phyloP scores from a whole-genome alignment of 53 echinoderm and acorn worm genomes.

The Crossaster papposus region DNA sequence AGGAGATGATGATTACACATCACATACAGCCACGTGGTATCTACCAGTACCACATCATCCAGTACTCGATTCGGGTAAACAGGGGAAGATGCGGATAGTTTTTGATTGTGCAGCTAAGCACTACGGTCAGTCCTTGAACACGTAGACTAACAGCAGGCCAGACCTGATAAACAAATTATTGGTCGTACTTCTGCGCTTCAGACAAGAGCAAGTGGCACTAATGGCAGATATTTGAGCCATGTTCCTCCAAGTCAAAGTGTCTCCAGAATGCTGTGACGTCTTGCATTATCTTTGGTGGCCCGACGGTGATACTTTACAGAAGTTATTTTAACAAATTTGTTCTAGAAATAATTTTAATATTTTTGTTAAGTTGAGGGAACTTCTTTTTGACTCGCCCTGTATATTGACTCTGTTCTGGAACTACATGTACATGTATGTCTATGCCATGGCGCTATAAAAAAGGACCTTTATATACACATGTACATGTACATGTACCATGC shows the following conservation, averaged over 20 bases:
- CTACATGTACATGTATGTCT: too few species aligned
- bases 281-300: too few species aligned
- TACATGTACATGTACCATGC: too few species aligned
- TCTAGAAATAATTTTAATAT: too few species aligned
- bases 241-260: background rate
- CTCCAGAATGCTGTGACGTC: too few species aligned
- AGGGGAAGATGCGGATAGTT: conserved; percentile 35
- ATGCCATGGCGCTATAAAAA: too few species aligned
- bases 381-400: too few species aligned
- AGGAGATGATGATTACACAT: background rate
- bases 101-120: conserved; percentile 42
- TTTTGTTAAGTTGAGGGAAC: too few species aligned
- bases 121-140: conserved; percentile 17
- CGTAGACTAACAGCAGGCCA: background rate
- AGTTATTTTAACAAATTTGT: too few species aligned
- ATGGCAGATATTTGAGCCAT: conserved; percentile 3
- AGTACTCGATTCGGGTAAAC: conserved; percentile 21
- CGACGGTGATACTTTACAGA: too few species aligned
- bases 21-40: background rate
- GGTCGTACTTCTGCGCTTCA: conserved; percentile 1
- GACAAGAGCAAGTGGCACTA: background rate
- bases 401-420: too few species aligned
- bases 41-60: conserved; percentile 38
- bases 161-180: conserved; percentile 20
- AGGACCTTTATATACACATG: too few species aligned